These are phyloP conservation scores for Pheosia tremula DNA, from an alignment of 2,888 invertebrate genomes.

Conservation along the genomic window DNA sequence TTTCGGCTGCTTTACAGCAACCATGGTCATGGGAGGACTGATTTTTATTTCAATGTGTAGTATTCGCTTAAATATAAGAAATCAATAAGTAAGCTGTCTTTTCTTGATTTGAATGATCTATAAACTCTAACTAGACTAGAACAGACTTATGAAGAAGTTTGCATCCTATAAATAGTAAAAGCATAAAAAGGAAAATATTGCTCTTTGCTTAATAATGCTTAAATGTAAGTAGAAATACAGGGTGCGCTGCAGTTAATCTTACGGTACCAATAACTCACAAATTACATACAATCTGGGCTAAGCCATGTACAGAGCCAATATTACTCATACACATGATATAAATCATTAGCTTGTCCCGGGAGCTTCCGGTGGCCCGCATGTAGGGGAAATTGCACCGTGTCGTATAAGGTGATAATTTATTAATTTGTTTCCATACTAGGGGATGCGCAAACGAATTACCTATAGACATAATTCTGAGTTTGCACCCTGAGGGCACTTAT, in stretches of 20 bases:
- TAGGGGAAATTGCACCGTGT: conserved; percentile 58
- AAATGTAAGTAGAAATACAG: neutral
- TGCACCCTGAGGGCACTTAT: no score
- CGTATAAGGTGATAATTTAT: conserved; percentile 54
- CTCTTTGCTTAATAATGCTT: neutral
- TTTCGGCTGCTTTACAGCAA: no score
- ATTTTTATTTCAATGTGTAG: no score
- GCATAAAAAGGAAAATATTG: neutral
- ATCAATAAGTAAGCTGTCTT: no score
- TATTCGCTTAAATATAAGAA: no score
- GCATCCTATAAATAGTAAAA: neutral
- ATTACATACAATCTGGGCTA: conserved; percentile 8
- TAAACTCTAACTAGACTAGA: no score
- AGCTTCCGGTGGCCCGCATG: conserved; percentile 37
- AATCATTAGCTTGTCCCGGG: conserved; percentile 36
- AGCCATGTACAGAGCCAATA: conserved; percentile 16
- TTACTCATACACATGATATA: conserved; percentile 22
- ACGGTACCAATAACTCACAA: conserved; percentile 1
- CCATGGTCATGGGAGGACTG: no score
- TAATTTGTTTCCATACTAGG: conserved; percentile 51
- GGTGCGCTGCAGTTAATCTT: neutral
- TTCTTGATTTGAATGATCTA: no score
- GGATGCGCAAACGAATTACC: conserved; percentile 30
- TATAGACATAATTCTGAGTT: conserved; percentile 10
- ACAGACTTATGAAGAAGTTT: no score